Conservation (phyloP, 2,888 invertebrate genomes). For the Deladenus siricidicola region DNA sequence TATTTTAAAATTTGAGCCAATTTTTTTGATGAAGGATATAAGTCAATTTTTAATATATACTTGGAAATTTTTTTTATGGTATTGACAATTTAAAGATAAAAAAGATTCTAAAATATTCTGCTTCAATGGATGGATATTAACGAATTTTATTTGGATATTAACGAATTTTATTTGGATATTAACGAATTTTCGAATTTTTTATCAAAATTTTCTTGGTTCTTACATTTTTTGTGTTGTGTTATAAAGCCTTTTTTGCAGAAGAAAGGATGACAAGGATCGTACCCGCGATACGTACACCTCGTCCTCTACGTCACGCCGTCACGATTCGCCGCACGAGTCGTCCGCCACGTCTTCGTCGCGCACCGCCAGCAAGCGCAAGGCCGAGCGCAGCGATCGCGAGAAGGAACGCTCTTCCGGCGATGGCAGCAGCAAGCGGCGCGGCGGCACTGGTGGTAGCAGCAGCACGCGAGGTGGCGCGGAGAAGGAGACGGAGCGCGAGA, state of each 20-base stretch:
- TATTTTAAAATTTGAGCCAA: no score
- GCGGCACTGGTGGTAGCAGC: not conserved
- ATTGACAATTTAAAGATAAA: no score
- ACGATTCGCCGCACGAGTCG: constrained; percentile 4
- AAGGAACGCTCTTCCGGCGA: not conserved
- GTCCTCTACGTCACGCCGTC: constrained; percentile 1
- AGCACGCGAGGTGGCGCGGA: not conserved
- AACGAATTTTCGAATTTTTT: no score
- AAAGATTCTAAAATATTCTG: no score
- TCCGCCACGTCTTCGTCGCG: not conserved
- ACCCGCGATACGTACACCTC: constrained; percentile 12
- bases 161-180: no score
- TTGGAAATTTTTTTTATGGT: no score
- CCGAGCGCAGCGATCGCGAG: constrained; percentile 12
- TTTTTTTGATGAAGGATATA: no score
- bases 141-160: no score
- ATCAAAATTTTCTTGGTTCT: no score
- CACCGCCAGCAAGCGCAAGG: constrained; percentile 1
- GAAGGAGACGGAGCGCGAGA: not conserved
- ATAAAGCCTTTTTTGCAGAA: not conserved
- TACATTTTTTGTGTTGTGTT: no score
- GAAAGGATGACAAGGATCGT: constrained; percentile 13
- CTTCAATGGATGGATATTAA: no score
- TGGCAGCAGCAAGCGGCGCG: not conserved
- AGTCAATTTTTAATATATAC: no score